Conservation (phyloP, 2,888 invertebrate species). For the Melinaea menophilus region DNA sequence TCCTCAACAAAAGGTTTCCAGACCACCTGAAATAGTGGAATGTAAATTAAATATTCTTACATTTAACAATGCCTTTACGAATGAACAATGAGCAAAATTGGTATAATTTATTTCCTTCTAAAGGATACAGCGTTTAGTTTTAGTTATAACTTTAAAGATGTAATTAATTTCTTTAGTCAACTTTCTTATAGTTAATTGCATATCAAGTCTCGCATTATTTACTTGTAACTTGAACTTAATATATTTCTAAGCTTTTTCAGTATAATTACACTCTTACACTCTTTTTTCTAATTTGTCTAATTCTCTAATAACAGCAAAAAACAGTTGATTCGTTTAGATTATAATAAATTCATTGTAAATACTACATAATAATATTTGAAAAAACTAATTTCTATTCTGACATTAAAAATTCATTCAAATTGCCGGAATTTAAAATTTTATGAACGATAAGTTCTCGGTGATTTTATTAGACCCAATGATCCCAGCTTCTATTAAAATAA, state of each 20-base stretch:
- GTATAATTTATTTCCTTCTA: neutral
- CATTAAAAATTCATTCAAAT: too few species aligned
- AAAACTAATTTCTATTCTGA: too few species aligned
- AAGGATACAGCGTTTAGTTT: neutral
- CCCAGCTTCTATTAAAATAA: neutral
- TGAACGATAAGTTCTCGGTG: too few species aligned
- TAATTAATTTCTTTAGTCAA: neutral
- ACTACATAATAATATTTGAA: too few species aligned
- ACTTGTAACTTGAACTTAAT: neutral
- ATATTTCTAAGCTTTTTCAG: neutral
- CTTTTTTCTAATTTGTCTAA: neutral
- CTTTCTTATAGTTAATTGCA: neutral
- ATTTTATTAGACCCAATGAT: too few species aligned
- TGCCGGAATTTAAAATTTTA: too few species aligned
- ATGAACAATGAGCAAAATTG: neutral
- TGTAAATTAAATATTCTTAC: constrained; percentile 27
- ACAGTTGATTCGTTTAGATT: too few species aligned
- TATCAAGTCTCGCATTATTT: neutral
- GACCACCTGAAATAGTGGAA: constrained; percentile 24
- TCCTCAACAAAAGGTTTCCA: constrained; percentile 23
- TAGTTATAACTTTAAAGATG: neutral
- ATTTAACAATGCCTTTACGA: constrained; percentile 9
- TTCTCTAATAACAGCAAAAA: too few species aligned
- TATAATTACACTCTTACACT: neutral
- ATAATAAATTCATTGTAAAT: too few species aligned